Evolutionary conservation across 2,113 vertebrate genomes (phyloP), one percentile per base, ranked within the genome.

Genomic region (Anarrhichthys ocellatus): DNA sequence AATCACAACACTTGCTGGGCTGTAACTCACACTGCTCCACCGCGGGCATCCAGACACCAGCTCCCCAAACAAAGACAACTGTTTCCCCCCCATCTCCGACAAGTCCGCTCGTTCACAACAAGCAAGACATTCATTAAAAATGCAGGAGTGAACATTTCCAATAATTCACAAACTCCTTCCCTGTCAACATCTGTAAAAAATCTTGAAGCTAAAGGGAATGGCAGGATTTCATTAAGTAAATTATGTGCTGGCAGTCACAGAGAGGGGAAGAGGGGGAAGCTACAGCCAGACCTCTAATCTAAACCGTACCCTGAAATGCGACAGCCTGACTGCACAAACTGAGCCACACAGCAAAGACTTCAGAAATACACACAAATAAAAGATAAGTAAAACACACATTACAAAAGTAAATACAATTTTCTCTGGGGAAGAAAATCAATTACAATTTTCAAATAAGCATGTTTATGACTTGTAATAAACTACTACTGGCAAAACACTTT

Each of bases 211-310:
- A 96, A 97, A 96, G 92, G 95, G 94, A 96, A 97, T 96, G 95
- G 96, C 96, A 97, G 96, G 97, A 96, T 97, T 97, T 97, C 96
- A 97, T 98, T 97, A 98, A 96, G 95, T 96, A 96, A 98, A 97
- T 97, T 96, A 96, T 96, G 96, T 96, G 96, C 96, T 98, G 96
- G 97, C 97, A 97, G 95, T 96, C 95, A 95, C 94, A 96, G 95
- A 96, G 95, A 96, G 94, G 95, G 95, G 95, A 96, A 95, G 94
- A 89, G 95, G 95, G 94, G 94, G 96, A 94, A 96, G 96, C 95
- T 96, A 93, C 92, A 96, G 96, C 95, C 96, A 96, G 96, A 91
- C 94, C 95, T 96, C 95, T 97, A 97, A 98, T 97, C 96, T 96
- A 96, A 97, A 96, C 96, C 96, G 95, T 96, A 96, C 96, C 96